These are phyloP conservation scores for Synergus itoensis DNA, from an alignment of 2,888 invertebrate genomes.

Conservation along the genomic window DNA sequence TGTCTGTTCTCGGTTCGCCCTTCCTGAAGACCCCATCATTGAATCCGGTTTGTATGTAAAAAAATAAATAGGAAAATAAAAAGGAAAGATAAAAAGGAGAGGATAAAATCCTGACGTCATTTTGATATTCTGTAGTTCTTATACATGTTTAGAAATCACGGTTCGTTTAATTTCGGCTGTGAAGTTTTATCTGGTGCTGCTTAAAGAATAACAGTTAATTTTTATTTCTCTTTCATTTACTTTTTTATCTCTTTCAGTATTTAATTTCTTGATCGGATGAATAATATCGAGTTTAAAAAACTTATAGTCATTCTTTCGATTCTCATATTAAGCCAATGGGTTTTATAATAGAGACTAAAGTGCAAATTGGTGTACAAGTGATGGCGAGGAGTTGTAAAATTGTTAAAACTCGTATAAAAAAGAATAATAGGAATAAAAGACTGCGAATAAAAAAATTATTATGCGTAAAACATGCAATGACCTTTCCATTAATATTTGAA, in stretches of 20 bases:
- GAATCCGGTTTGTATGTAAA: constrained; percentile 2
- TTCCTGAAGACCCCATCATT: background rate
- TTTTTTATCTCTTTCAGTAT: background rate
- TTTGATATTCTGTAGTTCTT: background rate
- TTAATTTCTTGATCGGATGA: background rate
- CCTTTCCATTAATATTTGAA: background rate
- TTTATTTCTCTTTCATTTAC: background rate
- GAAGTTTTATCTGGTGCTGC: background rate
- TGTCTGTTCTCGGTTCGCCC: background rate
- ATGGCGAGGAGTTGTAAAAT: background rate
- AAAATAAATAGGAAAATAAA: background rate
- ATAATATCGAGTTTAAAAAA: background rate
- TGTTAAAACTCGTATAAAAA: background rate
- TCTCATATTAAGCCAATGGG: background rate
- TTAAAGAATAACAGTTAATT: background rate
- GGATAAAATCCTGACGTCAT: background rate
- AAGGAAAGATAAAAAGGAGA: background rate
- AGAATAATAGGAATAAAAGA: background rate
- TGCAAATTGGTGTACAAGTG: background rate
- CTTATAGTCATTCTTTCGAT: background rate
- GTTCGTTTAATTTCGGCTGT: background rate
- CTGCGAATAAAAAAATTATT: constrained; percentile 29
- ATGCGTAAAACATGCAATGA: background rate
- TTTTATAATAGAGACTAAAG: background rate
- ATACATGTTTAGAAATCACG: background rate